Evolutionary conservation across 2,888 invertebrate genomes (phyloP).

Genomic region (Zaprionus bogoriensis): DNA sequence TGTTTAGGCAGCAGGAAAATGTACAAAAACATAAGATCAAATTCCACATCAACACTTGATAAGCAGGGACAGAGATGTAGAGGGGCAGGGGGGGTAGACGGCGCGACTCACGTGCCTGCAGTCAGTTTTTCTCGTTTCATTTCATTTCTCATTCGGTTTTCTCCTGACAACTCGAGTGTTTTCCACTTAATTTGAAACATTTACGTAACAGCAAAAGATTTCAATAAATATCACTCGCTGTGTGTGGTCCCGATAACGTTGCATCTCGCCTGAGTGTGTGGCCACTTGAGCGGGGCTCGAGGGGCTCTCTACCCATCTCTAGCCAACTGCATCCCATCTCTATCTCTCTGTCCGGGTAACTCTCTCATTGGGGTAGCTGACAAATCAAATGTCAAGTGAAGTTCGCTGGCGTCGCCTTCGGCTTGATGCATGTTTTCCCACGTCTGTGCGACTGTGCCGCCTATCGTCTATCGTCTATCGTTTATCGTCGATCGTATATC

Average conservation of each 20-base stretch:
- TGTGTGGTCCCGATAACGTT: constrained; percentile 68
- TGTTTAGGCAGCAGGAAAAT: constrained; percentile 56
- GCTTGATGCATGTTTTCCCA: constrained; percentile 41
- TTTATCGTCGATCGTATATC: constrained; percentile 41
- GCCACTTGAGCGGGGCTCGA: constrained; percentile 56
- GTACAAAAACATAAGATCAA: constrained; percentile 55
- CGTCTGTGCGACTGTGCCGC: neutral
- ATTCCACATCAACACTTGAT: constrained; percentile 65
- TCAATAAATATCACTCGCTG: constrained; percentile 57
- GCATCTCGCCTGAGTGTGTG: constrained; percentile 40
- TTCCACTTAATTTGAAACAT: constrained; percentile 73
- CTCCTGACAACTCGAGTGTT: constrained; percentile 51
- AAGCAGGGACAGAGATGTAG: constrained; percentile 5
- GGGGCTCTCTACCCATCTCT: neutral
- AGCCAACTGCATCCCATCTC: no score
- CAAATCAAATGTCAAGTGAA: constrained; percentile 63
- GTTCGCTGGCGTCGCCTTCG: no score
- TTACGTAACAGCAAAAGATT: constrained; percentile 60
- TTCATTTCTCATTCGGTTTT: neutral
- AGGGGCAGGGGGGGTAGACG: constrained; percentile 19
- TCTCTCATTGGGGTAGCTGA: constrained; percentile 69
- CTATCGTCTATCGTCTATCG: constrained; percentile 10
- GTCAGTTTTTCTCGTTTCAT: constrained; percentile 4
- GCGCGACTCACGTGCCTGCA: constrained; percentile 40
- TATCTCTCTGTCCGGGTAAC: neutral